A percentile compares a stretch with the other conserved stretches of the same genome.
phyloP scores from a whole-genome alignment of 1,140 invertebrate species.

The Augochlora pura region DNA sequence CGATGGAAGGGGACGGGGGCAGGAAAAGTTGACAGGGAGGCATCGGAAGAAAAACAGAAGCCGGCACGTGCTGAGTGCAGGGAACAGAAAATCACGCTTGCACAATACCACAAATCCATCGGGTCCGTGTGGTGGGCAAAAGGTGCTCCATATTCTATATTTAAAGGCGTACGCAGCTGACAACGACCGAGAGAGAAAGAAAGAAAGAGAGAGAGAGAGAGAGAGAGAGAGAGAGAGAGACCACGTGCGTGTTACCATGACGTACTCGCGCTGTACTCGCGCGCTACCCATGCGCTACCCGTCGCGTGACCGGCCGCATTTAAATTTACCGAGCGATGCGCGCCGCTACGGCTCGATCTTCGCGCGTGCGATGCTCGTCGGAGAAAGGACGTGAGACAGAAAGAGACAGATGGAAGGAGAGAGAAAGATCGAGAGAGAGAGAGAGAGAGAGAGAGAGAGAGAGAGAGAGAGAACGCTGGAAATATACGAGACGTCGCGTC shows the following conservation, averaged over 20 bases:
- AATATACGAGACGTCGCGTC: slow-evolving; percentile 51
- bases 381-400: not conserved
- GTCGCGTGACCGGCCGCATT: slow-evolving; percentile 57
- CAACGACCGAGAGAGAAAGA: slow-evolving; percentile 6
- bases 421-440: too few species aligned
- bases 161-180: slow-evolving; percentile 59
- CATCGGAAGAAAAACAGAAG: not conserved
- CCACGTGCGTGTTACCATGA: slow-evolving; percentile 40
- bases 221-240: slow-evolving; percentile 13
- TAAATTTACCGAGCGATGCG: slow-evolving; percentile 61
- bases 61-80: slow-evolving; percentile 55
- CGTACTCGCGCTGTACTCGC: slow-evolving; percentile 12
- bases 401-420: not conserved
- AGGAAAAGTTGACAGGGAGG: too few species aligned
- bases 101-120: slow-evolving; percentile 57
- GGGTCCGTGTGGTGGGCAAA: slow-evolving; percentile 49
- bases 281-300: slow-evolving; percentile 19
- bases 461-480: slow-evolving; percentile 31
- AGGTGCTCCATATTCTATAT: slow-evolving; percentile 71
- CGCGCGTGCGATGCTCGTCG: slow-evolving; percentile 11
- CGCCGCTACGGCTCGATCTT: slow-evolving; percentile 34
- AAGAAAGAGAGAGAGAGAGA: not conserved
- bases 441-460: not conserved
- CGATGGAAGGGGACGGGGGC: too few species aligned
- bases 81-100: slow-evolving; percentile 63